Conservation (phyloP, 64 coral and sea anemone genomes). For the Actinia tenebrosa region DNA sequence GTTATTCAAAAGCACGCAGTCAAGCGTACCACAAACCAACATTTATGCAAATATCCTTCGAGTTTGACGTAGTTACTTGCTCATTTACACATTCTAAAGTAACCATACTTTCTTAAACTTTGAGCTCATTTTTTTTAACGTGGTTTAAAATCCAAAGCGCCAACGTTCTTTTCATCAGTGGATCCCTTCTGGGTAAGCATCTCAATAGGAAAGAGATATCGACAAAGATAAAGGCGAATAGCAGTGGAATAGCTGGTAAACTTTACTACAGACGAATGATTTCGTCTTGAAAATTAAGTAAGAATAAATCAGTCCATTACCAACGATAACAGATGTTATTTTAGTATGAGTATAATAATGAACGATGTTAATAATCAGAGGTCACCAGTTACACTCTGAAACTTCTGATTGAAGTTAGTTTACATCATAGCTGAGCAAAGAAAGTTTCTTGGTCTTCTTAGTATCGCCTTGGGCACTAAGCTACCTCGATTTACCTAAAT, state of each 20-base stretch:
- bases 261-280: conserved; percentile 1
- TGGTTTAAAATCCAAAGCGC: not conserved
- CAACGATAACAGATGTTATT: not conserved
- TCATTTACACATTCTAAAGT: not conserved
- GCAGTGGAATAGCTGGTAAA: not conserved
- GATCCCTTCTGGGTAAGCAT: not conserved
- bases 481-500: not conserved
- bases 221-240: not conserved
- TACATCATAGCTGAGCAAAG: not conserved
- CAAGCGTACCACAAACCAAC: not conserved
- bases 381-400: not conserved
- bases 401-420: too few relatives aligned
- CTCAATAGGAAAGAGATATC: not conserved
- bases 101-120: not conserved
- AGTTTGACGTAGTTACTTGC: not conserved
- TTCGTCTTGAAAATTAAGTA: not conserved
- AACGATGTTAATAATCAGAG: not conserved
- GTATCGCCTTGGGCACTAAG: not conserved
- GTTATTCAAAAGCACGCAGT: not conserved
- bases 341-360: too few relatives aligned
- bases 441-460: not conserved
- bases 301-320: not conserved
- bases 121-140: not conserved
- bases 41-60: not conserved
- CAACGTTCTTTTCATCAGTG: not conserved